Evolutionary conservation across 1,140 invertebrate species (phyloP).

Genomic region (Apis laboriosa): DNA sequence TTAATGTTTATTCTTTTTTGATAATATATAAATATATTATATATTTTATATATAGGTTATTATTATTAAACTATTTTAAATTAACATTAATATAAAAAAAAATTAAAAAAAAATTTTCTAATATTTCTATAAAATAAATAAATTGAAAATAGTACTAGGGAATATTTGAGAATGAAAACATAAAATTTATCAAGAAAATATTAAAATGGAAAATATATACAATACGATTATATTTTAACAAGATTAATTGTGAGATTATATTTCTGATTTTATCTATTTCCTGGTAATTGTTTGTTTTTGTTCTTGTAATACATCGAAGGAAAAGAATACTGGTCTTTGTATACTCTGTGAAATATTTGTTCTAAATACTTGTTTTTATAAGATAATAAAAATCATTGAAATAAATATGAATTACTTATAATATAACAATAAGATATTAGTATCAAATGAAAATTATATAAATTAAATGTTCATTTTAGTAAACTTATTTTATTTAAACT

Average conservation of each 20-base stretch:
- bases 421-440: too few relatives aligned
- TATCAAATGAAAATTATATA: background rate
- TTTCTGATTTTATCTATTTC: constrained; percentile 54
- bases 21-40: too few relatives aligned
- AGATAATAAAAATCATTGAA: too few relatives aligned
- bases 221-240: constrained; percentile 1
- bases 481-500: too few relatives aligned
- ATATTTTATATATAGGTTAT: too few relatives aligned
- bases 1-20: too few relatives aligned
- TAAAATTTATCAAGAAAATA: background rate
- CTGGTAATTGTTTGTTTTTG: constrained; percentile 9
- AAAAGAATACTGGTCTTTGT: constrained; percentile 15
- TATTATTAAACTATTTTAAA: too few relatives aligned
- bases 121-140: background rate
- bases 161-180: background rate
- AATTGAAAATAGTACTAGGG: background rate
- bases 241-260: constrained; percentile 23
- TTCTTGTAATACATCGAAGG: constrained; percentile 4
- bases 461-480: background rate
- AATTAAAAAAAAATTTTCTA: background rate
- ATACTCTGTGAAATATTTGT: background rate
- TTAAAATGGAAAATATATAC: constrained; percentile 34
- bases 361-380: too few relatives aligned
- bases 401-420: too few relatives aligned
- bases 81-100: background rate